These are phyloP conservation scores for Gymnarchus niloticus DNA, from an alignment of 2,113 vertebrate species.

Conservation along the genomic window DNA sequence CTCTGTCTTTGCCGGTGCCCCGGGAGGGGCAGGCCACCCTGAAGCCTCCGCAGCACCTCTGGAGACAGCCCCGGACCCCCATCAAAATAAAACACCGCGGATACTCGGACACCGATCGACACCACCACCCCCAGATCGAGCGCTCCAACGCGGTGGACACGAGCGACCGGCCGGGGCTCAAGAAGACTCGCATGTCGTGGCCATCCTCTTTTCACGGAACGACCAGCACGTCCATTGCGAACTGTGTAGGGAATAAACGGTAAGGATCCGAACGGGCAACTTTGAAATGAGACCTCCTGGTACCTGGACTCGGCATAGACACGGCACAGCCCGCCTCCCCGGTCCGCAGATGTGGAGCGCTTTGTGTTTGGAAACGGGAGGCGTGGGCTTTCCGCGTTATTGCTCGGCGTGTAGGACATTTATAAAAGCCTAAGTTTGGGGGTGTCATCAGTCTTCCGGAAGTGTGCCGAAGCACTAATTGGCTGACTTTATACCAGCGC, in stretches of 20 bases:
- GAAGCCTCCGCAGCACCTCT: slow-evolving; percentile 83
- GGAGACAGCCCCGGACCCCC: slow-evolving; percentile 83
- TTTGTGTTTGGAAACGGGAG: slow-evolving; percentile 55
- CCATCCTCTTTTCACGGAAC: slow-evolving; percentile 89
- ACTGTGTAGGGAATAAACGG: slow-evolving; percentile 68
- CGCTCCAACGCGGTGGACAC: slow-evolving; percentile 89
- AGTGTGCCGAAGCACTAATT: slow-evolving; percentile 28
- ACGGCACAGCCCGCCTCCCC: not conserved
- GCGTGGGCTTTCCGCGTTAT: slow-evolving; percentile 56
- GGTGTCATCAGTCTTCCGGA: slow-evolving; percentile 11
- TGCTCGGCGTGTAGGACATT: slow-evolving; percentile 42
- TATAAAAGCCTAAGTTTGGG: slow-evolving; percentile 45
- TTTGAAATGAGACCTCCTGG: not conserved
- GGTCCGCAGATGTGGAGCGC: slow-evolving; percentile 43
- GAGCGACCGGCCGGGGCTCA: slow-evolving; percentile 83
- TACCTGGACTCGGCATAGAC: not conserved
- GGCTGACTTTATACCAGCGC: slow-evolving; percentile 34
- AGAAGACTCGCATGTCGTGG: slow-evolving; percentile 91
- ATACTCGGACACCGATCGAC: slow-evolving; percentile 76
- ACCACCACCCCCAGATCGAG: slow-evolving; percentile 79
- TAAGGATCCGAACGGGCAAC: slow-evolving; percentile 44
- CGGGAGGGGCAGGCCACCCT: slow-evolving; percentile 81
- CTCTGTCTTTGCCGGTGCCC: slow-evolving; percentile 80
- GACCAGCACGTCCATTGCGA: slow-evolving; percentile 68
- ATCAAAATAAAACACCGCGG: slow-evolving; percentile 76